Evolutionary conservation across 2,888 invertebrate species (phyloP).

Genomic region (Drosophila buzzatii): DNA sequence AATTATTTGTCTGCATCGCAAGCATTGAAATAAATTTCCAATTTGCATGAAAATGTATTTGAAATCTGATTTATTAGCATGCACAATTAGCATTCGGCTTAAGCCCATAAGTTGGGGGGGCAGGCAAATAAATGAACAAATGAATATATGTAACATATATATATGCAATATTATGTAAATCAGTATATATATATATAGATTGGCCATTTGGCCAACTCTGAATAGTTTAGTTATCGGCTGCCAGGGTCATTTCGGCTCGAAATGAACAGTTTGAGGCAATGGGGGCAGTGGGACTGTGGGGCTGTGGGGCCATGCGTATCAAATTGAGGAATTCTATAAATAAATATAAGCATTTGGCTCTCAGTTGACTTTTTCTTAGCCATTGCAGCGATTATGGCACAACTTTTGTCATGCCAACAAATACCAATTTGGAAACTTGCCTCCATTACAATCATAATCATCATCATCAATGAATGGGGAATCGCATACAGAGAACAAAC

Average conservation of each 20-base stretch:
- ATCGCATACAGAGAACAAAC: conserved; percentile 11
- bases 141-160: neutral
- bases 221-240: conserved; percentile 16
- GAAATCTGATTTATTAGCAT: conserved; percentile 65
- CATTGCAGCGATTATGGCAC: conserved; percentile 53
- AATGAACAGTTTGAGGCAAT: neutral
- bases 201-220: conserved; percentile 11
- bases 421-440: conserved; percentile 51
- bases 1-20: neutral
- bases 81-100: conserved; percentile 62
- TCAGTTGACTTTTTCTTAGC: conserved; percentile 33
- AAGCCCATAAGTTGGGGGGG: conserved; percentile 52
- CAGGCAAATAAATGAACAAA: conserved; percentile 19
- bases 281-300: neutral
- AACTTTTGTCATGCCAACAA: conserved; percentile 68
- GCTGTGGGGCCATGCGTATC: neutral
- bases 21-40: conserved; percentile 34
- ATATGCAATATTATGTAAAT: conserved; percentile 1
- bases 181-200: neutral
- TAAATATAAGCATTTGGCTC: conserved; percentile 50
- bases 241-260: conserved; percentile 4
- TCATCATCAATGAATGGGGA: conserved; percentile 43
- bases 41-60: conserved; percentile 34
- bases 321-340: conserved; percentile 53
- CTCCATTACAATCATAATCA: conserved; percentile 41